Evolutionary conservation across 2,113 vertebrate species (phyloP), one percentile per base, ranked within the genome.

Genomic region (Chrysochloris asiatica): DNA sequence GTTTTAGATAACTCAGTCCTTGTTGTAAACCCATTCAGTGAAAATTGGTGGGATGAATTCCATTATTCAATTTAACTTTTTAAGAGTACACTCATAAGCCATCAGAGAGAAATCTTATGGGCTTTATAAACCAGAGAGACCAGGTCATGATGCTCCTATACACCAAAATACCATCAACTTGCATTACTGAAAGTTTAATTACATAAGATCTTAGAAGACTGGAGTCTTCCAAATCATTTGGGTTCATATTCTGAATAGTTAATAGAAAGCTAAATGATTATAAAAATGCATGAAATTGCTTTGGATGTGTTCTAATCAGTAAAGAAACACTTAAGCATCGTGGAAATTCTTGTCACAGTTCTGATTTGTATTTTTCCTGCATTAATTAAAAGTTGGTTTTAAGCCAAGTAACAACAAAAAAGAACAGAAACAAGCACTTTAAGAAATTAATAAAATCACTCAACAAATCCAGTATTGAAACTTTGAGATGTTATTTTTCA

Each of bases 331-430:
- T 93, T 94, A 82, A 89, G 78, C 82, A 76, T 92, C 89, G 83
- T 72, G 84, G 92, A 78, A 54, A 83, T 91, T 93, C 88, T 91
- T 93, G 86, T 90, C 78, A 52, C 50, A 72, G 52, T 50, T 86
- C 59, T 86, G 88, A 88, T 92, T 90, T 93, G 72, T 78, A 54
- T 81, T 93, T 89, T 93, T 83, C 78, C 48, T 45, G 79, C 52
- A 83, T 87, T 96, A 93, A 94, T 93, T 94, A 90, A 93, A 95
- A 94, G 65, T 77, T 96, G 91, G 75, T 81, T 94, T 91, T 81
- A 91, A 93, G 88, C 91, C 88, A 93, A 96, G 79, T 56, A 95
- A 79, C 93, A 91, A 91, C 93, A 81, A 88, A 65, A 81, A 91
- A 59, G 79, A 89, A 84, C 33, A 92, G 38, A 95, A 92, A 91